A percentile compares a stretch with the other conserved stretches of the same genome.
Evolutionary conservation across 2,888 invertebrate species (phyloP).

Genomic region (Anorthoa munda): DNA sequence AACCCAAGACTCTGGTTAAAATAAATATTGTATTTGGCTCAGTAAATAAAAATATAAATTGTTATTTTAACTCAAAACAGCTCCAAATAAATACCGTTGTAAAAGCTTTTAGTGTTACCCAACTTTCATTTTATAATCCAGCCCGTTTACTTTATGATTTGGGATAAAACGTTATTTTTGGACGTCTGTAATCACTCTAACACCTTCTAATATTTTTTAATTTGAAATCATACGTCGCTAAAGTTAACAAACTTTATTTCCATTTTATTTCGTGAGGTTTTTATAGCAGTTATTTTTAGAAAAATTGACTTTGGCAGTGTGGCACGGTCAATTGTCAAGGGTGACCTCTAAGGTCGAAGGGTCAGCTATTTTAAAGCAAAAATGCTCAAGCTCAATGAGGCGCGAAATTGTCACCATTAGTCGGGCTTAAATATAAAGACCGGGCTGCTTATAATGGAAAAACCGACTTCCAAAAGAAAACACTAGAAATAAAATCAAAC

Average conservation of each 20-base stretch:
- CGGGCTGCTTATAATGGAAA: too few species aligned
- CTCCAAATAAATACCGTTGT: slow-evolving; percentile 11
- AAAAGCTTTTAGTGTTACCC: slow-evolving; percentile 45
- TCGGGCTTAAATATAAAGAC: too few species aligned
- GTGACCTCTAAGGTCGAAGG: neutral
- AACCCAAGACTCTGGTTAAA: neutral
- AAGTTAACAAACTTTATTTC: neutral
- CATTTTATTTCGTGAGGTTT: too few species aligned
- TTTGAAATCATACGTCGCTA: slow-evolving; percentile 2
- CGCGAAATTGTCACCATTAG: too few species aligned
- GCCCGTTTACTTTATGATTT: slow-evolving; percentile 13
- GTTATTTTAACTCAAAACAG: neutral
- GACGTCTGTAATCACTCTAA: neutral
- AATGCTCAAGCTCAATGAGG: too few species aligned
- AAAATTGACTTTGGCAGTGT: too few species aligned
- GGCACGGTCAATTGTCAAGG: neutral
- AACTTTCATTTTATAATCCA: slow-evolving; percentile 24
- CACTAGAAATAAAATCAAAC: too few species aligned
- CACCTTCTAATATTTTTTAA: slow-evolving; percentile 11
- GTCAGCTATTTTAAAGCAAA: too few species aligned
- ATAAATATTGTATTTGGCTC: neutral
- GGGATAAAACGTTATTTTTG: slow-evolving; percentile 11
- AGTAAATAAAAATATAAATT: neutral
- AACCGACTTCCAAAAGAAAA: too few species aligned
- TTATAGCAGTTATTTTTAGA: neutral